Evolutionary conservation across 1,140 invertebrate genomes (phyloP), one percentile per base, ranked within the genome.

Genomic region (Eumeta japonica): DNA sequence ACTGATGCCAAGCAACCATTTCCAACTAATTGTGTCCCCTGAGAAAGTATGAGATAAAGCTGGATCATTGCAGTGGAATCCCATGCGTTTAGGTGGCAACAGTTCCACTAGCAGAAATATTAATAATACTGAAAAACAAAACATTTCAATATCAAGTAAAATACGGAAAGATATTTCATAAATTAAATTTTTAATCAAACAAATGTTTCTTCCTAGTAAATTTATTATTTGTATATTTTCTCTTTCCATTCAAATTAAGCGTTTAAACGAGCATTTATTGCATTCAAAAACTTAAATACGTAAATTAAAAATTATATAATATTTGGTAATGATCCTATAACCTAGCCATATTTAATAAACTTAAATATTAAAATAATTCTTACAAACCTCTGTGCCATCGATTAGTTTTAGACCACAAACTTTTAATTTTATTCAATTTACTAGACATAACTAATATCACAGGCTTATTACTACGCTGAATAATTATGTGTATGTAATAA

Each of bases 51-150:
- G 67, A 0, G 79, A 81, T 13, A 86, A 71, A 34, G 77, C 78
- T 1, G 81, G 81, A 46, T 86, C 83, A 37, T 82, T 79, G 52
- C 83, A 86, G 15, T 62, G 73, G 46, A 83, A 86, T 1, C 83
- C 83, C 2, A 76, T 49, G 31, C 66, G 68, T 10, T 73, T 67
- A 7, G 70, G 64, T 0, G 82, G 82, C 1, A 82, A 27, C 0
- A 68, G 35, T 12, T 74, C 77, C 28, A 82, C 50, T 10, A 81
- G 10, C 0, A 61, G n/a, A 16, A 72, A 60, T 31, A 63, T 37
- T 0, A 67, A 39, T 1, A 64, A 17, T 13, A 55, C 67, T 72
- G 52, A n/a, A 64, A 67, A n/a, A n/a, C n/a, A n/a, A n/a, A n/a
- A n/a, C n/a, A n/a, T n/a, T n/a, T n/a, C n/a, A n/a, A n/a, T 15